Conservation (phyloP, 2,113 vertebrate species). For the Oryzias javanicus region DNA sequence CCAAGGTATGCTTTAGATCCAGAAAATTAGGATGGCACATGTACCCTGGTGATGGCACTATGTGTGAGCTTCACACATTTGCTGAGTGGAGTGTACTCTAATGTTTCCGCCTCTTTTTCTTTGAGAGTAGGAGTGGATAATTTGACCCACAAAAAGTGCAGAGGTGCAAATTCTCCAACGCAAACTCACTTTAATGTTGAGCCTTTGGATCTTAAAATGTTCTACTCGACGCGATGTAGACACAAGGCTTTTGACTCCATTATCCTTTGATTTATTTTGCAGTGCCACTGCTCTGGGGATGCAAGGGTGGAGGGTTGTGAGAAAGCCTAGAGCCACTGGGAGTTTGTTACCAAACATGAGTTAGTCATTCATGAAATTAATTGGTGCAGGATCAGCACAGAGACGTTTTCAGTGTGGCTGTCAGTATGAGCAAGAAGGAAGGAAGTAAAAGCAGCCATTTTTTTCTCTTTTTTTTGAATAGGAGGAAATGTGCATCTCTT, state of each 20-base stretch:
- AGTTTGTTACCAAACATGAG: slow-evolving; percentile 75
- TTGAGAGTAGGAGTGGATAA: slow-evolving; percentile 6
- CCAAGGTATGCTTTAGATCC: slow-evolving; percentile 23
- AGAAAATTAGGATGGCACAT: slow-evolving; percentile 6
- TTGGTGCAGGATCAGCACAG: slow-evolving; percentile 66
- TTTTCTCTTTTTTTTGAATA: slow-evolving; percentile 1
- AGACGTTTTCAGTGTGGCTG: slow-evolving; percentile 34
- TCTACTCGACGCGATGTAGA: slow-evolving; percentile 28
- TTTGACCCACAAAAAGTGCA: slow-evolving; percentile 1
- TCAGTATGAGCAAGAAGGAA: slow-evolving; percentile 37
- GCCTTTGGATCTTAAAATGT: slow-evolving; percentile 53
- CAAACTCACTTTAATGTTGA: slow-evolving; percentile 48
- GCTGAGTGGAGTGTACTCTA: slow-evolving; percentile 1
- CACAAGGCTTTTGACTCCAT: slow-evolving; percentile 52
- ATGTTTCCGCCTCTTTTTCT: not conserved
- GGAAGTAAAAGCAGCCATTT: slow-evolving; percentile 16
- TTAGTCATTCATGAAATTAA: slow-evolving; percentile 81
- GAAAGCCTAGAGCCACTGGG: slow-evolving; percentile 65
- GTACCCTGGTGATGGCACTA: slow-evolving; percentile 8
- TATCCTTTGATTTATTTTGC: slow-evolving; percentile 59
- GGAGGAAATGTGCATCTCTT: not conserved
- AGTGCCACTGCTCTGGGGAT: slow-evolving; percentile 40
- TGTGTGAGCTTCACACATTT: slow-evolving; percentile 12
- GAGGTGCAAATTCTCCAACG: slow-evolving; percentile 23
- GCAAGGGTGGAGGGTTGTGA: slow-evolving; percentile 25